Evolutionary conservation across 2,113 vertebrate species (phyloP), one percentile per base, ranked within the genome.

Genomic region (Archocentrus centrarchus): DNA sequence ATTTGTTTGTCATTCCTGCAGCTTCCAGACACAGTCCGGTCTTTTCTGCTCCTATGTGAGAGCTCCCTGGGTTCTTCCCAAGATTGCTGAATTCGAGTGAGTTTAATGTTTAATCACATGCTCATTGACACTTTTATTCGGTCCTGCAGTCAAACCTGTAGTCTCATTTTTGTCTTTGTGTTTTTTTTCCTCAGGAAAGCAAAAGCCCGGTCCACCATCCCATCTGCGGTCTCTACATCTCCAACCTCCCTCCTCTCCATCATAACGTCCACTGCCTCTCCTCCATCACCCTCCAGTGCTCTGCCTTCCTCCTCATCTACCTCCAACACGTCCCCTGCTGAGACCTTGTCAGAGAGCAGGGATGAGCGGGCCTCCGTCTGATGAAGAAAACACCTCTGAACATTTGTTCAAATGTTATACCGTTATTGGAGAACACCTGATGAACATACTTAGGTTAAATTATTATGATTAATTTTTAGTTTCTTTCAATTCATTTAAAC

Each of bases 1-100:
- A 5, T 35, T 35, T 35, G 5, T 35, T 35, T 35, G 32, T 6
- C 32, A 35, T 53, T 32, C 30, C 37, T 80, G 35, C 79, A 94
- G 94, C 75, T 91, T 94, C 2, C 86, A 92, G 41, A 94, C 93
- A 2, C 7, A 86, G 27, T 17, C 13, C 0, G 64, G 84, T 2
- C 57, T 60, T 3, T 90, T 32, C 90, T 94, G 93, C 84, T 3
- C n/a, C 2, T 0, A 77, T 0, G 0, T 41, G 5, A 73, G 0
- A 0, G 92, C 87, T 20, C 6, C 5, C 5, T 94, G 94, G 94
- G 86, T 94, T 24, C 0, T 0, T 10, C 0, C 0, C 1, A 93
- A 89, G 84, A 70, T 91, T 2, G 0, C 0, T 0, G 83, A 24
- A 3, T 85, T 91, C 3, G 0, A 1, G 92, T 93, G 37, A 77